Percentiles rank a stretch among this genome's conserved stretches.
Conservation (phyloP, 2,797 vertebrate genomes). For the Anguilla marmorata region DNA sequence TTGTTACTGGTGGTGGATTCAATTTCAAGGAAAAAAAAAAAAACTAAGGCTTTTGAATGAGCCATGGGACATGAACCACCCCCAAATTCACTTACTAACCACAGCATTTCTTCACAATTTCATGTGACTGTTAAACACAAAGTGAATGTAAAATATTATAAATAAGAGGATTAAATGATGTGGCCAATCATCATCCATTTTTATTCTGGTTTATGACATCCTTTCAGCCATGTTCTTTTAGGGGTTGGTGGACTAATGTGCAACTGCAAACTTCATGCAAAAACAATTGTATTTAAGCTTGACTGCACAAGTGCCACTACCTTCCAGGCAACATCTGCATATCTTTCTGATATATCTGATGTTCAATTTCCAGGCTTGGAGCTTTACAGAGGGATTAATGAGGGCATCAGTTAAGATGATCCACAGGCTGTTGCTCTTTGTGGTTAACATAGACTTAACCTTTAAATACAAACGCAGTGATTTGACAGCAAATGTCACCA, state of each 20-base stretch:
- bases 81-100: background rate
- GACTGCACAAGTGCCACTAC: background rate
- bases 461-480: background rate
- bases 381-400: background rate
- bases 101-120: background rate
- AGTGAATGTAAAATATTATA: background rate
- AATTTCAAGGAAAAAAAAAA: background rate
- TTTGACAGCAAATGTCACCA: conserved; percentile 19
- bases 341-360: background rate
- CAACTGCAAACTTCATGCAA: background rate
- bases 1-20: background rate
- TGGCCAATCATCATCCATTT: background rate
- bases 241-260: background rate
- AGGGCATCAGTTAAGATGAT: background rate
- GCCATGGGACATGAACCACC: background rate
- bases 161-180: background rate
- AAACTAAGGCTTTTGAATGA: background rate
- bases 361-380: background rate
- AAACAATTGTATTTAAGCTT: background rate
- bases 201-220: background rate
- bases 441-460: background rate
- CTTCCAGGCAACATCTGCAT: background rate
- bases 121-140: background rate
- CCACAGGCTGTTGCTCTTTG: background rate
- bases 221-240: background rate